Evolutionary conservation across 2,797 vertebrate species (phyloP).

Genomic region (Gephyroberyx darwinii): DNA sequence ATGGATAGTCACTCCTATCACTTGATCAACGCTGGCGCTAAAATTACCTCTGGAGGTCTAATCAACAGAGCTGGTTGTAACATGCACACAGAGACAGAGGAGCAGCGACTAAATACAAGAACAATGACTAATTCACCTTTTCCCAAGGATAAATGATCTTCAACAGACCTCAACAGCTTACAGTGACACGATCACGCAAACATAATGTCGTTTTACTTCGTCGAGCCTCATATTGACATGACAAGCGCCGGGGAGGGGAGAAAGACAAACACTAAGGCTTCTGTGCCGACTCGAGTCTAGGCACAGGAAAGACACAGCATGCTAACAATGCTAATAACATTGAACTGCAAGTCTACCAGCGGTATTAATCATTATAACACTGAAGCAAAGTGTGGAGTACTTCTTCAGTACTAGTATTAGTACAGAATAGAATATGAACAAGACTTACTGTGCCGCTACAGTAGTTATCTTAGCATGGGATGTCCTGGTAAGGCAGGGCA

Average conservation of each 20-base stretch:
- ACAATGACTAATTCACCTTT: not conserved
- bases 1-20: not conserved
- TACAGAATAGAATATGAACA: not conserved
- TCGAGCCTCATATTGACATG: not conserved
- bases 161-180: not conserved
- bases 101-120: not conserved
- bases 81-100: slow-evolving; percentile 8
- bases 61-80: slow-evolving; percentile 19
- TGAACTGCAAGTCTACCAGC: not conserved
- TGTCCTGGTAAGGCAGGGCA: not conserved
- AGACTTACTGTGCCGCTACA: slow-evolving; percentile 57
- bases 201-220: not conserved
- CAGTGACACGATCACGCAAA: not conserved
- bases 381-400: not conserved
- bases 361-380: not conserved
- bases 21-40: not conserved
- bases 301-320: slow-evolving; percentile 24
- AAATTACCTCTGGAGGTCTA: slow-evolving; percentile 1
- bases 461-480: slow-evolving; percentile 22
- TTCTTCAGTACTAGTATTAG: not conserved
- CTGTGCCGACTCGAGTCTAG: slow-evolving; percentile 7
- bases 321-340: slow-evolving; percentile 63
- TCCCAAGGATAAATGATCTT: not conserved
- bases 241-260: not conserved
- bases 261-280: slow-evolving; percentile 12